A percentile compares a stretch with the other conserved stretches of the same genome.
Evolutionary conservation across 2,113 vertebrate genomes (phyloP).

Genomic region (Strix aluco): DNA sequence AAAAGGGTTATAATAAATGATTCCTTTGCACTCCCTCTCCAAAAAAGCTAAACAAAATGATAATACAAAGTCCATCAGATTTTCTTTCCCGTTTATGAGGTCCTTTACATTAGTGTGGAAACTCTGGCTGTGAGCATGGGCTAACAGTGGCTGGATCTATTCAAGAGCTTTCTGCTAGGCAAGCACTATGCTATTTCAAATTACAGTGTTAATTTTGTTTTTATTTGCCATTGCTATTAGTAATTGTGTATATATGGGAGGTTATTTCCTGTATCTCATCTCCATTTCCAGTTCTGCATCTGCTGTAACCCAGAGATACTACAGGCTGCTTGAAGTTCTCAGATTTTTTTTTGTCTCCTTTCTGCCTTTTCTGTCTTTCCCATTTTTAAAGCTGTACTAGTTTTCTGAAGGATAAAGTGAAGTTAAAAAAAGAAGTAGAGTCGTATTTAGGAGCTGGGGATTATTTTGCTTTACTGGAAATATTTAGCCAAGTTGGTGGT

Average conservation of each 20-base stretch:
- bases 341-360: neutral
- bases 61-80: neutral
- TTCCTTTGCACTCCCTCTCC: neutral
- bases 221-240: neutral
- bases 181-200: neutral
- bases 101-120: neutral
- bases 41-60: neutral
- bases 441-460: slow-evolving; percentile 40
- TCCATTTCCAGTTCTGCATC: neutral
- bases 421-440: slow-evolving; percentile 22
- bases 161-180: neutral
- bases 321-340: neutral
- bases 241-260: neutral
- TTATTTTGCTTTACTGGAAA: slow-evolving; percentile 58
- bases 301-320: neutral
- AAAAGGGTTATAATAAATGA: slow-evolving; percentile 12
- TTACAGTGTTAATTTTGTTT: neutral
- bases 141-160: neutral
- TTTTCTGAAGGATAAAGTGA: slow-evolving; percentile 11
- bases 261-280: neutral
- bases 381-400: neutral
- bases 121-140: neutral
- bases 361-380: neutral
- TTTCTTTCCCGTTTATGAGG: neutral
- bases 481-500: slow-evolving; percentile 54